Base-by-base conservation (phyloP, 2,113 vertebrate genomes). In the Empidonax alnorum region DNA sequence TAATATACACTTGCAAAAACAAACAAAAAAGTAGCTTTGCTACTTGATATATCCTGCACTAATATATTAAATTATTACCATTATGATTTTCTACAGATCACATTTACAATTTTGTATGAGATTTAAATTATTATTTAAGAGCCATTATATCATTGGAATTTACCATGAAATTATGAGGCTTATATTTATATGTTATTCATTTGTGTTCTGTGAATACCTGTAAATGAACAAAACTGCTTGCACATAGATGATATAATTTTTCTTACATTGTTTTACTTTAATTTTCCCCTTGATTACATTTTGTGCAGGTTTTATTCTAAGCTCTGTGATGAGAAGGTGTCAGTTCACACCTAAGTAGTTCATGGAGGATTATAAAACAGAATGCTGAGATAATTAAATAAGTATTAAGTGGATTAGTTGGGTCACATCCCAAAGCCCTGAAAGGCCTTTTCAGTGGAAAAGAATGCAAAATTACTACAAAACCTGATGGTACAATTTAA, bases 221-320 rank as follows among this genome's bases (percentile, higher is more conserved):
- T 55, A 84, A 91, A 90, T 78, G n/a, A 84, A 56, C 8, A 73
- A 81, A 96, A 85, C 52, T 73, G 3, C 42, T 78, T 63, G 18
- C 5, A 74, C 59, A 75, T 24, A 66, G 24, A 31, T 66, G 66
- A 59, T 47, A 69, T 11, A 50, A 8, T 89, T 83, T 89, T 91
- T 91, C 27, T 47, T 87, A 72, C 59, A 35, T 87, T 86, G 9
- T 89, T 92, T n/a, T 72, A 39, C 21, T 92, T 87, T 74, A 89
- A 89, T 97, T 97, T 94, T 96, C 82, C 67, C n/a, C 84, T 73
- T 90, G 80, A 95, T 92, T 94, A 95, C 90, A 92, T 94, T 96
- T 81, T 87, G 49, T 82, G 56, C 52, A 90, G 42, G 63, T 85
- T 87, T 31, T 84, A 94, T 93, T 68, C 71, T 93, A 93, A 89